Percentiles rank a stretch among this genome's conserved stretches.
Conservation (phyloP, 1,140 invertebrate species). For the Atopsyche davidsoni region DNA sequence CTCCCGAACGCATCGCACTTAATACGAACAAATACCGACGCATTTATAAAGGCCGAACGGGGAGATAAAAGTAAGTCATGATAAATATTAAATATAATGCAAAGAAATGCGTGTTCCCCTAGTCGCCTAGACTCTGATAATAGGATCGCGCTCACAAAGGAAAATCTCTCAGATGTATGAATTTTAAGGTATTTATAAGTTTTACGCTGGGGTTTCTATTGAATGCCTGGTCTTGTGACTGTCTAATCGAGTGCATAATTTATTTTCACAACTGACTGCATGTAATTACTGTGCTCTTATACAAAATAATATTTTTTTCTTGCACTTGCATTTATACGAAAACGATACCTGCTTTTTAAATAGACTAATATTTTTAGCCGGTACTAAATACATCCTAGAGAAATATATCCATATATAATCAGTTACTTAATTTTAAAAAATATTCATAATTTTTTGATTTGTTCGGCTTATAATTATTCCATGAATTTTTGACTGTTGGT, state of each 20-base stretch:
- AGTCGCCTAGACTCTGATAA: conserved; percentile 9
- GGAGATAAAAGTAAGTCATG: conserved; percentile 15
- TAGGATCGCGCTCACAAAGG: conserved; percentile 18
- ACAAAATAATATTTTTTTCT: too few relatives aligned
- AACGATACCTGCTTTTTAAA: too few relatives aligned
- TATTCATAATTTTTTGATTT: too few relatives aligned
- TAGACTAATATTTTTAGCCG: too few relatives aligned
- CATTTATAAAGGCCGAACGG: conserved; percentile 1
- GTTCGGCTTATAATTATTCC: too few relatives aligned
- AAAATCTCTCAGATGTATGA: conserved; percentile 13
- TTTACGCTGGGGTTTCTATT: conserved; percentile 13
- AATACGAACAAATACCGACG: conserved; percentile 11
- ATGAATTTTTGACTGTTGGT: too few relatives aligned
- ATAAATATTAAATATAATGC: conserved; percentile 21
- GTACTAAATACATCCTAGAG: too few relatives aligned
- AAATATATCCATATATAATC: too few relatives aligned
- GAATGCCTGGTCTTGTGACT: conserved; percentile 10
- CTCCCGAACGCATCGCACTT: conserved; percentile 14
- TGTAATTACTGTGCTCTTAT: conserved; percentile 1
- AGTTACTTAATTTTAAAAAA: too few relatives aligned
- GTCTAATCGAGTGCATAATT: conserved; percentile 14
- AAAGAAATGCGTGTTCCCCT: conserved; percentile 9
- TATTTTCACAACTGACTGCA: too few relatives aligned
- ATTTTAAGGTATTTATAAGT: conserved; percentile 10
- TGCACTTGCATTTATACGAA: too few relatives aligned